Percentiles rank a stretch among this genome's conserved stretches.
Evolutionary conservation across 1,140 invertebrate genomes (phyloP).

Genomic region (Tetramorium simillimum): DNA sequence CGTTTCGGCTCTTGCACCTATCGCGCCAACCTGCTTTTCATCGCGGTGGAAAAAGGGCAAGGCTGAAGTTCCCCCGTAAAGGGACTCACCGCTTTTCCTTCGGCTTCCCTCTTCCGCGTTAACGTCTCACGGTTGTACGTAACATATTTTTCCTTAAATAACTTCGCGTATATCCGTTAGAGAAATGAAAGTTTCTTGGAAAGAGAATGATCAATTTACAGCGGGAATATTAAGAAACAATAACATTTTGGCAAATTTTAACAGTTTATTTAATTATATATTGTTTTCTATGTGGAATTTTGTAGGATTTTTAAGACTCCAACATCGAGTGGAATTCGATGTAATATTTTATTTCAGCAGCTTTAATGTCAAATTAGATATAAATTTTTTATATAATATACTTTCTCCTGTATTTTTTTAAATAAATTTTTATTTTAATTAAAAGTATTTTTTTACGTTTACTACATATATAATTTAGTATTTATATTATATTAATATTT

Average conservation of each 20-base stretch:
- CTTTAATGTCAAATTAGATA: no score
- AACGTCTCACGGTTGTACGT: slow-evolving; percentile 25
- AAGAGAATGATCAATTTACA: neutral
- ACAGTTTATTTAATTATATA: neutral
- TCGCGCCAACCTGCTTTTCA: slow-evolving; percentile 58
- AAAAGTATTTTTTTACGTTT: neutral
- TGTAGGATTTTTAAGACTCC: neutral
- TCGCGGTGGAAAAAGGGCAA: slow-evolving; percentile 14
- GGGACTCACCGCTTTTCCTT: neutral
- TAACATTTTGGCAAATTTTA: neutral
- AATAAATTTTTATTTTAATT: neutral
- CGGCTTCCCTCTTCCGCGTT: slow-evolving; percentile 25
- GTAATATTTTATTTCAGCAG: no score
- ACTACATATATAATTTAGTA: neutral
- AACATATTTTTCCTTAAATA: slow-evolving; percentile 13
- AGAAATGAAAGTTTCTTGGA: neutral
- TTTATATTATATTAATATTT: neutral
- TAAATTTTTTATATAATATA: no score
- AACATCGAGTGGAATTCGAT: no score
- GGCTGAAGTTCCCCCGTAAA: slow-evolving; percentile 21
- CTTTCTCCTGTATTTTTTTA: neutral
- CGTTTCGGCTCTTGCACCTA: slow-evolving; percentile 66
- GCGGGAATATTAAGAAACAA: neutral
- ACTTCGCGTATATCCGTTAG: neutral
- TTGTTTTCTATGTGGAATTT: neutral